Evolutionary conservation across 2,797 vertebrate genomes (phyloP).

Genomic region (Acanthopagrus latus): DNA sequence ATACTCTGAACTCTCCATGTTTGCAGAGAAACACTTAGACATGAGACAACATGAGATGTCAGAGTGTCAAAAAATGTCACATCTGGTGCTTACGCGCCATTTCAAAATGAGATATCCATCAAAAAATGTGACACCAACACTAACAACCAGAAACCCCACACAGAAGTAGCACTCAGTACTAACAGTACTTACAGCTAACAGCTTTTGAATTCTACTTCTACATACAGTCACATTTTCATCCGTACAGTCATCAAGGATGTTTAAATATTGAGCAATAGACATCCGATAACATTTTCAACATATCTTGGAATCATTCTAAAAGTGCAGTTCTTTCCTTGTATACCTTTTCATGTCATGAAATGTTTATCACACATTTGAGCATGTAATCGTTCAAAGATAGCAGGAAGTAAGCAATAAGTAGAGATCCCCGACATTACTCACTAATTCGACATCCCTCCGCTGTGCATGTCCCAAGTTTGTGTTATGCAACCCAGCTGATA

Average conservation of each 20-base stretch:
- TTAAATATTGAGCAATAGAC: not conserved
- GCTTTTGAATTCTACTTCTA: not conserved
- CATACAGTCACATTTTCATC: not conserved
- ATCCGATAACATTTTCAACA: not conserved
- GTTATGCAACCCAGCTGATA: slow-evolving; percentile 65
- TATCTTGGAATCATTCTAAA: not conserved
- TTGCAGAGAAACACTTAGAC: slow-evolving; percentile 6
- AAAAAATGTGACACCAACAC: not conserved
- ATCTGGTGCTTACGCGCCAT: slow-evolving; percentile 8
- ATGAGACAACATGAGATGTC: slow-evolving; percentile 16
- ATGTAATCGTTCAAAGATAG: not conserved
- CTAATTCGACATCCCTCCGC: not conserved
- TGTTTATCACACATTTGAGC: not conserved
- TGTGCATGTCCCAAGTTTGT: not conserved
- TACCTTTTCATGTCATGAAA: not conserved
- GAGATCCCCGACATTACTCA: slow-evolving; percentile 4
- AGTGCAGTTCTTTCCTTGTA: not conserved
- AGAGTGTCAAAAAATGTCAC: slow-evolving; percentile 23
- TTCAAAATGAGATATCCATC: not conserved
- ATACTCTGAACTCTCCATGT: not conserved
- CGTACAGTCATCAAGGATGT: not conserved
- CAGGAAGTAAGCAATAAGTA: not conserved
- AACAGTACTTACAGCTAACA: too few species aligned
- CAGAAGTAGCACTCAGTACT: not conserved
- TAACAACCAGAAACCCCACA: not conserved